These are phyloP conservation scores for Atta cephalotes DNA, from an alignment of 1,140 invertebrate species.

Conservation along the genomic window DNA sequence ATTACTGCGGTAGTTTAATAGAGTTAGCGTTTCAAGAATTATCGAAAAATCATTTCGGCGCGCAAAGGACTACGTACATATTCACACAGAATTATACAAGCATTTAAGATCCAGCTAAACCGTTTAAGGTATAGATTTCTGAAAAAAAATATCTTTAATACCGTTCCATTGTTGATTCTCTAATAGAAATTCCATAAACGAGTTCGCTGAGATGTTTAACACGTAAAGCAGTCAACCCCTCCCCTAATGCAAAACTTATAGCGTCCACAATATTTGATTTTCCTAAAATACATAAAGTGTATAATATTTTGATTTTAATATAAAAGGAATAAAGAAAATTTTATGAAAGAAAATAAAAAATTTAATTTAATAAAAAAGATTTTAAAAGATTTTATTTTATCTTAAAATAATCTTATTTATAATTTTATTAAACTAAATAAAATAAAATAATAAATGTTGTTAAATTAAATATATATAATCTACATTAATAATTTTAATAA, in stretches of 20 bases:
- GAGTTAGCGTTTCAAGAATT: too few species aligned
- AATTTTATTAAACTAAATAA: background rate
- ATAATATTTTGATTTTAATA: background rate
- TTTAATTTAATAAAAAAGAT: background rate
- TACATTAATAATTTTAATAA: background rate
- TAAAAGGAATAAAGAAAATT: background rate
- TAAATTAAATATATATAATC: background rate
- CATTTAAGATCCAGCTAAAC: too few species aligned
- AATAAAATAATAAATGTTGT: background rate
- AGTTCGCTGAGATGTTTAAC: constrained; percentile 96
- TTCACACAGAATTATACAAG: too few species aligned
- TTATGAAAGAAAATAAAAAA: background rate
- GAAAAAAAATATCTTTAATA: background rate
- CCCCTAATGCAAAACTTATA: constrained; percentile 99
- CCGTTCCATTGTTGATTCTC: constrained; percentile 89
- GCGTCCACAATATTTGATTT: constrained; percentile 99
- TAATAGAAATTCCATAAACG: constrained; percentile 97
- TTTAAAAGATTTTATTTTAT: background rate
- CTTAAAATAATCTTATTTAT: background rate
- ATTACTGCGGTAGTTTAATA: too few species aligned
- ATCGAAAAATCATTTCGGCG: too few species aligned
- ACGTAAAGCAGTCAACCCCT: constrained; percentile 95
- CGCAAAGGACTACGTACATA: too few species aligned
- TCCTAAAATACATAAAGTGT: constrained; percentile 87
- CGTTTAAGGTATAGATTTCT: too few species aligned